Evolutionary conservation across 2,113 vertebrate genomes (phyloP).

Genomic region (Willisornis vidua): DNA sequence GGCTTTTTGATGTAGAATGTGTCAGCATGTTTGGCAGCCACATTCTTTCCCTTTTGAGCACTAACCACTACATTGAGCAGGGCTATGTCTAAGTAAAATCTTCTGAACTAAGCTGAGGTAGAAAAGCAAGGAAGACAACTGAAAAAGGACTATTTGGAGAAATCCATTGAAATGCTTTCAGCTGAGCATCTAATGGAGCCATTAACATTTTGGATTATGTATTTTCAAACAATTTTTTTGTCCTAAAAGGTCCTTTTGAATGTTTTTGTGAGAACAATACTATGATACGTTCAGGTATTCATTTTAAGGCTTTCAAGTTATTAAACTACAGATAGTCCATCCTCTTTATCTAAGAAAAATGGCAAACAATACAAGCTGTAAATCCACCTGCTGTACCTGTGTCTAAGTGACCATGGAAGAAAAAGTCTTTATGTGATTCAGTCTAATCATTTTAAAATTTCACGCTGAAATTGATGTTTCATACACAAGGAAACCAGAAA

Average conservation of each 20-base stretch:
- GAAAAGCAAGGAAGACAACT: neutral
- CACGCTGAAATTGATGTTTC: constrained; percentile 17
- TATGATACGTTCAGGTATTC: neutral
- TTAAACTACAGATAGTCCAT: neutral
- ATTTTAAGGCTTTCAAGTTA: constrained; percentile 56
- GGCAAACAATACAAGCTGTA: neutral
- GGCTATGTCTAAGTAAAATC: neutral
- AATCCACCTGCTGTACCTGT: neutral
- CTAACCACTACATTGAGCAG: neutral
- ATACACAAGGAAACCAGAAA: neutral
- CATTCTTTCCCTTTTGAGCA: neutral
- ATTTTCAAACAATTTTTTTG: constrained; percentile 8
- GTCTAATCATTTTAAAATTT: constrained; percentile 28
- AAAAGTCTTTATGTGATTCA: neutral
- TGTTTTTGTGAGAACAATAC: neutral
- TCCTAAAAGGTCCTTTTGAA: neutral
- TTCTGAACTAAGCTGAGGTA: neutral
- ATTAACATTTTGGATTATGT: neutral
- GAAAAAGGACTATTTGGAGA: neutral
- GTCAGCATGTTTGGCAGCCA: neutral
- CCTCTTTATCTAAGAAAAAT: neutral
- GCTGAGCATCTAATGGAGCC: neutral
- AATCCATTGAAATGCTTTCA: neutral
- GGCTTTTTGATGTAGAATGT: neutral
- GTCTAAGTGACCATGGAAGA: neutral